These are phyloP conservation scores for Trilocha varians DNA, from an alignment of 2,888 invertebrate species.

Conservation along the genomic window DNA sequence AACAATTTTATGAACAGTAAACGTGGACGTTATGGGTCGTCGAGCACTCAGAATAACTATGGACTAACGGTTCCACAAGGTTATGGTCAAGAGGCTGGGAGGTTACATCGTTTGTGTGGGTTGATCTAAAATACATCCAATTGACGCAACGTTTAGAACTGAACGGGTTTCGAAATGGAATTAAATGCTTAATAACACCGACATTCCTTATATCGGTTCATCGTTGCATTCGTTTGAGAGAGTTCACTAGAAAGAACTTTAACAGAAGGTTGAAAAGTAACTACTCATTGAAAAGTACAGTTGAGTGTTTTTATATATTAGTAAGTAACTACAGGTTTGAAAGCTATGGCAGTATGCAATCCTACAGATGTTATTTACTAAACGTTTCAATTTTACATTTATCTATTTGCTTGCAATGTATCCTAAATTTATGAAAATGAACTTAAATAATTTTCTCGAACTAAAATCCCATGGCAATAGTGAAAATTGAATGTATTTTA, in stretches of 20 bases:
- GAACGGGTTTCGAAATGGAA: constrained; percentile 7
- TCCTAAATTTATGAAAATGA: too few species aligned
- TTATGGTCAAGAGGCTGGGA: constrained; percentile 30
- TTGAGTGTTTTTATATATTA: too few species aligned
- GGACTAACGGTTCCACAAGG: constrained; percentile 25
- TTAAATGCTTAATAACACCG: constrained; percentile 31
- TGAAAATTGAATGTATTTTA: too few species aligned
- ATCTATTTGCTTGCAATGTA: too few species aligned
- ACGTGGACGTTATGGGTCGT: background rate
- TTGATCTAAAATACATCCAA: constrained; percentile 4
- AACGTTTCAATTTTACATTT: too few species aligned
- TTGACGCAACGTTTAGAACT: constrained; percentile 6
- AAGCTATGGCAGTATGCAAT: too few species aligned
- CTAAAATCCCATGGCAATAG: too few species aligned
- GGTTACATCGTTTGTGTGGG: background rate
- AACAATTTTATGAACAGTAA: background rate
- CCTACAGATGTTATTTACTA: too few species aligned
- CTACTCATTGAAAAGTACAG: too few species aligned
- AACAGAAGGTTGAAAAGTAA: constrained; percentile 7
- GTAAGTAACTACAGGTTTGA: too few species aligned
- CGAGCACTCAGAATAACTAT: background rate
- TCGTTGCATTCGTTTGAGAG: constrained; percentile 24
- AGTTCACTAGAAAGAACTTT: constrained; percentile 10
- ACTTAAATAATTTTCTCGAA: too few species aligned
- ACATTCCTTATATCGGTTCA: constrained; percentile 31